A percentile compares a stretch with the other conserved stretches of the same genome.
These are phyloP conservation scores for Pipa parva DNA, from an alignment of 2,113 vertebrate species.

Conservation along the genomic window DNA sequence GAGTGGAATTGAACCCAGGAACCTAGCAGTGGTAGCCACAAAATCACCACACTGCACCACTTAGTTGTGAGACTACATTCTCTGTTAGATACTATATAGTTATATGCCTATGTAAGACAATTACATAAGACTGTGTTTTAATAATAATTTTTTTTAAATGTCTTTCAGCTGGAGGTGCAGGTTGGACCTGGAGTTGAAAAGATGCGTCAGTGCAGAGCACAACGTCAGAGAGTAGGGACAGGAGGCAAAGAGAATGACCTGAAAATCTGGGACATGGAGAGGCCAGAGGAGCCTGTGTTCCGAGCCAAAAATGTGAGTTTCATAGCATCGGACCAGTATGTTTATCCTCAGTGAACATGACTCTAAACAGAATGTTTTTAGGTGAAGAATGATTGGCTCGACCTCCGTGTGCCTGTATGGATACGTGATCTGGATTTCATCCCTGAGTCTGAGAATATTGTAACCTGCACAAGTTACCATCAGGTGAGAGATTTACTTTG, in stretches of 20 bases:
- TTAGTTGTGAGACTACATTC: no score
- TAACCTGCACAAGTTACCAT: slow-evolving; percentile 78
- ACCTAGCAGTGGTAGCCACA: no score
- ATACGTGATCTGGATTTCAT: slow-evolving; percentile 79
- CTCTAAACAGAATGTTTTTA: slow-evolving; percentile 18
- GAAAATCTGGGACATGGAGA: slow-evolving; percentile 84
- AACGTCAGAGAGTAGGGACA: slow-evolving; percentile 63
- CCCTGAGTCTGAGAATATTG: slow-evolving; percentile 73
- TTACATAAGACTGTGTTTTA: no score
- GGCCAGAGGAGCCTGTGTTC: slow-evolving; percentile 67
- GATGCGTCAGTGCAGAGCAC: slow-evolving; percentile 68
- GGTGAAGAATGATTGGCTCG: slow-evolving; percentile 80
- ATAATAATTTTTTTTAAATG: not conserved
- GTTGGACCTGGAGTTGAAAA: slow-evolving; percentile 63
- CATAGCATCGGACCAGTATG: not conserved
- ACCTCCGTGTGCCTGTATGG: slow-evolving; percentile 77
- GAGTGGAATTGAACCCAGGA: no score
- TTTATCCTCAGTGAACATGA: no score
- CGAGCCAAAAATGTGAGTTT: slow-evolving; percentile 75
- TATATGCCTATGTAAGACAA: no score
- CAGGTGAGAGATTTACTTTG: slow-evolving; percentile 60
- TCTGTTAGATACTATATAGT: no score
- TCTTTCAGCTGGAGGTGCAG: slow-evolving; percentile 52
- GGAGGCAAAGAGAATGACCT: slow-evolving; percentile 80
- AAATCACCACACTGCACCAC: no score